Evolutionary conservation across 2,113 vertebrate species (phyloP), one percentile per base, ranked within the genome.

Genomic region (Thalassoma bifasciatum): DNA sequence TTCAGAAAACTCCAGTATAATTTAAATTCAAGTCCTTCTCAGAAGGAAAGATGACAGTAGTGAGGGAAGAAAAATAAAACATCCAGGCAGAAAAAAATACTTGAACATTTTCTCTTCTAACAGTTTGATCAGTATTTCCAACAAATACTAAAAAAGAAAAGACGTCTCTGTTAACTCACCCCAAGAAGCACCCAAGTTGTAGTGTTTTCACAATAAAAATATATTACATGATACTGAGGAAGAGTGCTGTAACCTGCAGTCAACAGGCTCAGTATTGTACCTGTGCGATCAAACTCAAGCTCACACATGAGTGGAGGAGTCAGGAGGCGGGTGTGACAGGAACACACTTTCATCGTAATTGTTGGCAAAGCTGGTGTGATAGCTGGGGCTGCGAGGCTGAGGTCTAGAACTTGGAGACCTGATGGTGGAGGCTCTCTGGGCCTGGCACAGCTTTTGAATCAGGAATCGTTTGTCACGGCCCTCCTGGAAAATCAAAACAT

Each of bases 401-500:
- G 58, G 9, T 13, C 23, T 75, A 34, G 77, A 58, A 19, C 1
- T 54, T 1, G 69, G 51, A 4, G 86, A 65, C 59, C 17, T 79
- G 37, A 65, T 0, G 0, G 42, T n/a, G 0, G 42, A 53, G 6
- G 5, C 0, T 5, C 9, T 89, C 86, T 96, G 95, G 47, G 95
- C 95, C 92, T 96, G 95, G 10, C 92, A 84, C 66, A 98, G 90
- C 81, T 95, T 96, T 88, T 92, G 93, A 76, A 98, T 96, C 10
- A 98, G 89, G 79, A 97, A 99, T 7, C 80, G 91, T 76, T 97
- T 98, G 90, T 99, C 97, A 34, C 91, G 94, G 38, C 95, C 88
- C 75, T 95, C 96, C 97, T 99, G 81, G 11, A 73, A 38, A 64
- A 72, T n/a, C 12, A 73, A 16, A 56, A 42, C 3, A 22, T 65